Conservation (phyloP, 2,797 vertebrate species). For the Chaetodon trifasciatus region DNA sequence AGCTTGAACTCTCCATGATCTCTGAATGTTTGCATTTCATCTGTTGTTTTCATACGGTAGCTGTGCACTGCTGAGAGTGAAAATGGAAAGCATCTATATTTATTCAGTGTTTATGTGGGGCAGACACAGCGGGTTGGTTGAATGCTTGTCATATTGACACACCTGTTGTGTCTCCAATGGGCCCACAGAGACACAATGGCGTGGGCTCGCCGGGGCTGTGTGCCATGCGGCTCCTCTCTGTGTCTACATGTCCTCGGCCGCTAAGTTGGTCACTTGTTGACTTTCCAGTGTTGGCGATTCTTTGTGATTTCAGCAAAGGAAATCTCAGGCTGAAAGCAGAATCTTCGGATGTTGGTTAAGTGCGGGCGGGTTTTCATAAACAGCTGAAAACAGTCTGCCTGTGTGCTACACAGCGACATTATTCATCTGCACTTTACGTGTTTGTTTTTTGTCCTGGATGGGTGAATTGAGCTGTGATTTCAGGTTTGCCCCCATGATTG, state of each 20-base stretch:
- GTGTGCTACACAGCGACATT: constrained; percentile 1
- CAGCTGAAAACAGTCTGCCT: neutral
- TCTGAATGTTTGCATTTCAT: constrained; percentile 57
- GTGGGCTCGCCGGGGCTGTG: constrained; percentile 25
- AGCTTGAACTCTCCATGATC: constrained; percentile 39
- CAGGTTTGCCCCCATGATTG: constrained; percentile 39
- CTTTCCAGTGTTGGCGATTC: constrained; percentile 29
- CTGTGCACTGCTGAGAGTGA: constrained; percentile 65
- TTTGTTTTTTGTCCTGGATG: constrained; percentile 15
- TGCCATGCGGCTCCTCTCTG: constrained; percentile 38
- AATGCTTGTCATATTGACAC: constrained; percentile 83
- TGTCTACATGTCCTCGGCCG: constrained; percentile 34
- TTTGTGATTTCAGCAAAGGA: constrained; percentile 46
- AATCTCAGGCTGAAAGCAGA: constrained; percentile 20
- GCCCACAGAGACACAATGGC: constrained; percentile 78
- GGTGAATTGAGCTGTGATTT: constrained; percentile 26
- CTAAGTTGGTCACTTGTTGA: constrained; percentile 64
- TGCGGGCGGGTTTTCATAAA: neutral
- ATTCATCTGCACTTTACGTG: constrained; percentile 8
- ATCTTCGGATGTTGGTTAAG: neutral
- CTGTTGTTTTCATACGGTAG: constrained; percentile 51
- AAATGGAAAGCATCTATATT: constrained; percentile 77
- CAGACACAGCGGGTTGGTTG: constrained; percentile 66
- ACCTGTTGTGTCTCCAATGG: constrained; percentile 82
- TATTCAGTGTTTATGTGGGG: constrained; percentile 72